phyloP scores from a whole-genome alignment of 1,140 invertebrate species.

The Platorchestia sp. region DNA sequence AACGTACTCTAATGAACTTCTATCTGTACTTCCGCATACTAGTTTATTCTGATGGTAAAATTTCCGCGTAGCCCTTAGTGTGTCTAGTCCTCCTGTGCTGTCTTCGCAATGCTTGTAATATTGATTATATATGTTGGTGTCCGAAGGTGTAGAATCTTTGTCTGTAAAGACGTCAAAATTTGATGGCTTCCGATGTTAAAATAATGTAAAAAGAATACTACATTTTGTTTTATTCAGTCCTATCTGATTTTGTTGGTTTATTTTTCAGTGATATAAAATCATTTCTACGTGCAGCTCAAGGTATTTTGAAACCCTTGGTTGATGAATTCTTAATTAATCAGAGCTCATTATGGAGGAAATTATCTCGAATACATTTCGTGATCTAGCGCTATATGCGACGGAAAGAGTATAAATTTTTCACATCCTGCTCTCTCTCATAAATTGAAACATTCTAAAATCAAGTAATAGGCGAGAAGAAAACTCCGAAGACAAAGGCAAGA shows the following conservation, averaged over 20 bases:
- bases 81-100: not conserved
- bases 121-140: not conserved
- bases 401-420: too few relatives aligned
- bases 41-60: not conserved
- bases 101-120: not conserved
- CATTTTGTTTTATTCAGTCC: not conserved
- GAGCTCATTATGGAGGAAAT: too few relatives aligned
- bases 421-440: too few relatives aligned
- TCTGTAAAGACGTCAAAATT: not conserved
- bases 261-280: too few relatives aligned
- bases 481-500: too few relatives aligned
- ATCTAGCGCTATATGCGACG: too few relatives aligned
- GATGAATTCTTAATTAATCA: too few relatives aligned
- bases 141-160: not conserved
- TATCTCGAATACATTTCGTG: too few relatives aligned
- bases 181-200: not conserved
- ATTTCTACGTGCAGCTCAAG: too few relatives aligned
- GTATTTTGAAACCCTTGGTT: too few relatives aligned
- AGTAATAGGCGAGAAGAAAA: too few relatives aligned
- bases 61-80: not conserved
- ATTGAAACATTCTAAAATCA: too few relatives aligned
- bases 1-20: not conserved
- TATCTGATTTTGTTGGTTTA: not conserved
- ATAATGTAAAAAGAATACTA: not conserved
- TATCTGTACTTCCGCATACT: not conserved